phyloP scores from a whole-genome alignment of 2,888 invertebrate genomes.

The Geotrupes spiniger region DNA sequence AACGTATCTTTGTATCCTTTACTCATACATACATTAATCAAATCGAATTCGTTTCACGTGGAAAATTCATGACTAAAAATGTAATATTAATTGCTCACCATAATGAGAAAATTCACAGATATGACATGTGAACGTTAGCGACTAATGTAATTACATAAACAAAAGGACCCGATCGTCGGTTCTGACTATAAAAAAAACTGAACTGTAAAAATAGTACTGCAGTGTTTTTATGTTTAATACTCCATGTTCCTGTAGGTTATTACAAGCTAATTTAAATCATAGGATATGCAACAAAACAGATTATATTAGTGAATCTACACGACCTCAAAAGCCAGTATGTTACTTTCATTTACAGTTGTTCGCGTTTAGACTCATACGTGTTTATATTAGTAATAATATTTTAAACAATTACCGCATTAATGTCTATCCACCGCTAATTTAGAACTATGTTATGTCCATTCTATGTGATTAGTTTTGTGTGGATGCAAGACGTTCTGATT shows the following conservation, averaged over 20 bases:
- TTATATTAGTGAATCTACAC: slow-evolving; percentile 5
- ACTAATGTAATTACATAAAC: slow-evolving; percentile 6
- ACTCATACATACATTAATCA: not conserved
- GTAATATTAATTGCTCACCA: slow-evolving; percentile 1
- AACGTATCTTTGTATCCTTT: no score
- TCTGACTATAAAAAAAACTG: slow-evolving; percentile 10
- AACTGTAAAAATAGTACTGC: slow-evolving; percentile 12
- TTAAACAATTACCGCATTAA: no score
- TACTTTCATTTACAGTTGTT: slow-evolving; percentile 3
- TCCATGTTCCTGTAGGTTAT: slow-evolving; percentile 16
- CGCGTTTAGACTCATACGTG: no score
- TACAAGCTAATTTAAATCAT: slow-evolving; percentile 5
- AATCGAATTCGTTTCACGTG: not conserved
- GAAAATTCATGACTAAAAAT: not conserved
- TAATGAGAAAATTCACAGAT: not conserved
- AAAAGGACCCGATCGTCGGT: slow-evolving; percentile 5
- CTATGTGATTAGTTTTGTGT: no score
- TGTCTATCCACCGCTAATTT: no score
- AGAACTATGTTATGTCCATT: no score
- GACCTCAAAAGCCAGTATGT: slow-evolving; percentile 1
- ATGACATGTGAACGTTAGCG: slow-evolving; percentile 7
- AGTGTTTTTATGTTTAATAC: slow-evolving; percentile 9
- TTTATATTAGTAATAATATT: no score
- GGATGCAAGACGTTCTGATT: no score
- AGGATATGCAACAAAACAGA: slow-evolving; percentile 7